phyloP scores from a whole-genome alignment of 2,888 invertebrate species.

The Frankliniella fusca region DNA sequence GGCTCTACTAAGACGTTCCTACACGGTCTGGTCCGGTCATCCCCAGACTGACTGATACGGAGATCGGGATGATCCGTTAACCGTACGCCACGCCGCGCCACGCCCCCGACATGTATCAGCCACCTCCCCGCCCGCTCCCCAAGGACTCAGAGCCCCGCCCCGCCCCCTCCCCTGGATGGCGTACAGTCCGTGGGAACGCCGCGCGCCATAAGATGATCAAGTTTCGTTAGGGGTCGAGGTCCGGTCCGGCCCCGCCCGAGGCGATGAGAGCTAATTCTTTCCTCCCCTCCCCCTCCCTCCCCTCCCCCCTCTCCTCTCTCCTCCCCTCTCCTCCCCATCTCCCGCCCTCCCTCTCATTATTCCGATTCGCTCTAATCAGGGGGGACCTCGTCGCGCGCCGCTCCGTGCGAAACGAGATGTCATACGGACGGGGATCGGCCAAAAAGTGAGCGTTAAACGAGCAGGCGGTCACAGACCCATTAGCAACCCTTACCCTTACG shows the following conservation, averaged over 20 bases:
- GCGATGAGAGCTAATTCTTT: constrained; percentile 20
- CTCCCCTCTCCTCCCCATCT: neutral
- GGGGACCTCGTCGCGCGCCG: neutral
- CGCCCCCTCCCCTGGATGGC: neutral
- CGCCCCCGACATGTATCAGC: neutral
- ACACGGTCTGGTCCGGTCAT: too few relatives aligned
- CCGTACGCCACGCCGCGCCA: neutral
- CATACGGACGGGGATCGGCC: too few relatives aligned
- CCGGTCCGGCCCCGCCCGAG: neutral
- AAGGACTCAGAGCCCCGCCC: neutral
- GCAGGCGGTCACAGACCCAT: too few relatives aligned
- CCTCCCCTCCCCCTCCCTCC: neutral
- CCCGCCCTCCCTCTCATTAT: too few relatives aligned
- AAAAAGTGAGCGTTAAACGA: too few relatives aligned
- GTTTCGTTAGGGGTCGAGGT: neutral
- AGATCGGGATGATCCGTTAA: too few relatives aligned
- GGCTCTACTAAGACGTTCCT: too few relatives aligned
- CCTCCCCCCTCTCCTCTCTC: neutral
- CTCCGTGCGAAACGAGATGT: neutral
- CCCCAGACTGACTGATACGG: too few relatives aligned
- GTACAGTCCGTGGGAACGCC: neutral
- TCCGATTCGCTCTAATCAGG: constrained; percentile 7
- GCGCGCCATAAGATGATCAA: neutral
- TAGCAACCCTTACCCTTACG: too few relatives aligned
- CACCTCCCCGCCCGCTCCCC: neutral